Evolutionary conservation across 2,113 vertebrate species (phyloP).

Genomic region (Lophochroa leadbeateri): DNA sequence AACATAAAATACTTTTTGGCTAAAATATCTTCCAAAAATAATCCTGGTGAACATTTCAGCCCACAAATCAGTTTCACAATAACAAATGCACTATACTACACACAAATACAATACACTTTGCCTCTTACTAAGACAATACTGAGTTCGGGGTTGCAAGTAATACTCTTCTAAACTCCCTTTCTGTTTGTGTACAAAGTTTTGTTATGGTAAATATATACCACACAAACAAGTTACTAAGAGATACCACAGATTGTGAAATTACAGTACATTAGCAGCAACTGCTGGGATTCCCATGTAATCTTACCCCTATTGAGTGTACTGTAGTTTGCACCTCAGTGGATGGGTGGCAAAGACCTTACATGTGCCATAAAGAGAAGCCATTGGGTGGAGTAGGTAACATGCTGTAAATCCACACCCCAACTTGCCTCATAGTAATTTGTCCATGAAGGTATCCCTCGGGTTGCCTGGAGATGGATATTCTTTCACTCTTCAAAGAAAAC

Average conservation of each 20-base stretch:
- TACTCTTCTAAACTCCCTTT: background rate
- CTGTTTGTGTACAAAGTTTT: background rate
- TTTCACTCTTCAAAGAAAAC: conserved; percentile 15
- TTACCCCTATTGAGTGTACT: background rate
- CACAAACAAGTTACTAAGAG: conserved; percentile 44
- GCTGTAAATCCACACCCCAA: conserved; percentile 35
- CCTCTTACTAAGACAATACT: background rate
- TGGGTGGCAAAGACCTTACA: background rate
- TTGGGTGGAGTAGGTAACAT: conserved; percentile 12
- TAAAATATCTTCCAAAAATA: background rate
- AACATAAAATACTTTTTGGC: background rate
- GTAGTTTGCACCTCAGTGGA: background rate
- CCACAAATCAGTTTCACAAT: background rate
- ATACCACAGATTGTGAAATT: conserved; percentile 34
- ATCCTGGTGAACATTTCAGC: background rate
- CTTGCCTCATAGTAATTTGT: conserved; percentile 16
- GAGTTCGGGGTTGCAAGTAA: background rate
- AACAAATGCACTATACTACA: background rate
- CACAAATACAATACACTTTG: background rate
- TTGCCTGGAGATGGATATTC: conserved; percentile 30
- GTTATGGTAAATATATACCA: background rate
- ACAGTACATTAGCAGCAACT: background rate
- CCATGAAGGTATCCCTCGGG: background rate
- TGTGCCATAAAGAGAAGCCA: background rate
- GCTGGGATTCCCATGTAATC: background rate